Percentiles rank a stretch among this genome's conserved stretches.
Evolutionary conservation across 1,140 invertebrate genomes (phyloP).

Genomic region (Macrobrachium nipponense): DNA sequence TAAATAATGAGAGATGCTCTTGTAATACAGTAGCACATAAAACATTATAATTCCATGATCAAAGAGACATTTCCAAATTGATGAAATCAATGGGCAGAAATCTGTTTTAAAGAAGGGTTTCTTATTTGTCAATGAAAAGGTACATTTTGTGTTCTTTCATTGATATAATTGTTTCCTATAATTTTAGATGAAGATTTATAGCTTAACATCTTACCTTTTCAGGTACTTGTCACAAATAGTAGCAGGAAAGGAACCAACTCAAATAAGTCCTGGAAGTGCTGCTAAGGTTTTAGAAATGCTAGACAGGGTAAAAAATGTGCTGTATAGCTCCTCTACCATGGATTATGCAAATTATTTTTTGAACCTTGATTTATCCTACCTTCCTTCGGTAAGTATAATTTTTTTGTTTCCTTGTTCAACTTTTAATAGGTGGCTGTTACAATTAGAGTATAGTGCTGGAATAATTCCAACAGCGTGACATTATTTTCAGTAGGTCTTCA

Average conservation of each 20-base stretch:
- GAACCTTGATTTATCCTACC: neutral
- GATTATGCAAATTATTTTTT: neutral
- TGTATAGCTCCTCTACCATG: neutral
- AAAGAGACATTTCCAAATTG: too few relatives aligned
- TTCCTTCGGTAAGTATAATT: neutral
- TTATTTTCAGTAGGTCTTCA: too few relatives aligned
- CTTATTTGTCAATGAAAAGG: too few relatives aligned
- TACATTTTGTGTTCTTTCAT: neutral
- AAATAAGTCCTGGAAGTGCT: slow-evolving; percentile 44
- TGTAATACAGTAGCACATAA: too few relatives aligned
- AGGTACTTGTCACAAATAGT: slow-evolving; percentile 46
- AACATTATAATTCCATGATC: too few relatives aligned
- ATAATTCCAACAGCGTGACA: too few relatives aligned
- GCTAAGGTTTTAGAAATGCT: slow-evolving; percentile 38
- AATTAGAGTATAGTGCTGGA: too few relatives aligned
- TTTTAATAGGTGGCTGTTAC: too few relatives aligned
- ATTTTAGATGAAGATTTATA: neutral
- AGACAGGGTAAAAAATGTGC: slow-evolving; percentile 17
- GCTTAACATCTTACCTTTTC: neutral
- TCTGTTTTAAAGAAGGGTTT: too few relatives aligned
- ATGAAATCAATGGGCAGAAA: too few relatives aligned
- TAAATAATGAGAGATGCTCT: too few relatives aligned
- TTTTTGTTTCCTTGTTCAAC: too few relatives aligned
- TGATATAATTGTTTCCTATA: neutral
- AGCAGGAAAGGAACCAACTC: slow-evolving; percentile 34